Evolutionary conservation across 1,140 invertebrate genomes (phyloP).

Genomic region (Mamestra configurata): DNA sequence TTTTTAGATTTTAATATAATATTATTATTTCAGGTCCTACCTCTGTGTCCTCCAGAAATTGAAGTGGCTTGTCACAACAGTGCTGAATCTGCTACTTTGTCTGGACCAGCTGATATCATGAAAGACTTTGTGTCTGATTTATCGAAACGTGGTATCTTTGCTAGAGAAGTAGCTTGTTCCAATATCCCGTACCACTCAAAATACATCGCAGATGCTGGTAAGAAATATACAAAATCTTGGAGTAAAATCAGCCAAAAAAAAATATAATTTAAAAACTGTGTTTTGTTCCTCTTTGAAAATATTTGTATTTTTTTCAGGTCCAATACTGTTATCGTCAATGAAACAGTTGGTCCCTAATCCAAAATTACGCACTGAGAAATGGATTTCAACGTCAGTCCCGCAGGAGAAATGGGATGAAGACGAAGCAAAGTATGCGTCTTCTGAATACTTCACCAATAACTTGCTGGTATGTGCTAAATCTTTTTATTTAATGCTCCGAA

Average conservation of each 20-base stretch:
- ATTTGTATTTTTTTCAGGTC: background rate
- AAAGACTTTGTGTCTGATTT: slow-evolving; percentile 90
- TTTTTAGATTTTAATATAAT: background rate
- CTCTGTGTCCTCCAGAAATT: slow-evolving; percentile 90
- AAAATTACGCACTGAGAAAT: slow-evolving; percentile 91
- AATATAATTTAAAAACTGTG: no score
- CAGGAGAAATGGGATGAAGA: slow-evolving; percentile 91
- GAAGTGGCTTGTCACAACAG: slow-evolving; percentile 96
- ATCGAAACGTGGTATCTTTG: slow-evolving; percentile 92
- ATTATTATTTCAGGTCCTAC: slow-evolving; percentile 74
- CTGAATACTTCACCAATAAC: slow-evolving; percentile 97
- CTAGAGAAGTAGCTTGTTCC: slow-evolving; percentile 92
- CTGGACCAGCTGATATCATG: slow-evolving; percentile 92
- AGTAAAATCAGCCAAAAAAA: background rate
- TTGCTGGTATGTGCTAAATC: slow-evolving; percentile 87
- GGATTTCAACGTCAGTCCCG: slow-evolving; percentile 95
- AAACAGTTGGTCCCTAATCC: slow-evolving; percentile 90
- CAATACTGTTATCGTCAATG: slow-evolving; percentile 72
- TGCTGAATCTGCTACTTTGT: slow-evolving; percentile 93
- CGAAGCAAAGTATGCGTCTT: slow-evolving; percentile 91
- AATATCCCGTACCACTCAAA: slow-evolving; percentile 95
- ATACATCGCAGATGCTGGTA: slow-evolving; percentile 91
- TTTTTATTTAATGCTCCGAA: no score
- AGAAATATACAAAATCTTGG: background rate
- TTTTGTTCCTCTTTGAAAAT: no score